A percentile compares a stretch with the other conserved stretches of the same genome.
phyloP scores from a whole-genome alignment of 1,140 invertebrate species.

The Brachionus angularis region DNA sequence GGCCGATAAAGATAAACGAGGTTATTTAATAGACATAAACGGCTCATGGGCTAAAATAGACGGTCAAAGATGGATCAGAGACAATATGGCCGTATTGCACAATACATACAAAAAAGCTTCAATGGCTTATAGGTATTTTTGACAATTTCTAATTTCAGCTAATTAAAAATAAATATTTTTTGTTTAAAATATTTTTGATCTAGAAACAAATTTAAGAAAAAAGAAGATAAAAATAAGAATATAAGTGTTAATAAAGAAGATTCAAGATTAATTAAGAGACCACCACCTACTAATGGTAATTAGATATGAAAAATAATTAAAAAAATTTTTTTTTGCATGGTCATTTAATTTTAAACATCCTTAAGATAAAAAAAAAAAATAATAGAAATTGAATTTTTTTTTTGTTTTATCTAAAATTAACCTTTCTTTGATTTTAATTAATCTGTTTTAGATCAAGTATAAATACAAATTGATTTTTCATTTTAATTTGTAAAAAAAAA shows the following conservation, averaged over 20 bases:
- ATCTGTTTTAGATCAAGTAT: no score
- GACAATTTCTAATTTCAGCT: not conserved
- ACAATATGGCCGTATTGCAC: slow-evolving; percentile 36
- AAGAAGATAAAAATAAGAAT: slow-evolving; percentile 31
- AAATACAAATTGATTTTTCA: no score
- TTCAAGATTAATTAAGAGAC: slow-evolving; percentile 6
- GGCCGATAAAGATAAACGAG: slow-evolving; percentile 35
- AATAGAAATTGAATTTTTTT: no score
- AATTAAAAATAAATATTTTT: not conserved
- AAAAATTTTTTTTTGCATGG: no score
- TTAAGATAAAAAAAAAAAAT: no score
- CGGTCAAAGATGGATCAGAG: slow-evolving; percentile 35
- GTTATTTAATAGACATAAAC: slow-evolving; percentile 44
- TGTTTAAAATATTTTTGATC: not conserved
- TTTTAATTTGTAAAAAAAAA: no score
- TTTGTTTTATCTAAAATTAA: no score
- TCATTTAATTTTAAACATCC: no score
- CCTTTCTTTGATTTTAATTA: no score
- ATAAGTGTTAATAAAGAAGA: not conserved
- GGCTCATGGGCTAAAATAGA: slow-evolving; percentile 44
- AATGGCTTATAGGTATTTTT: slow-evolving; percentile 14
- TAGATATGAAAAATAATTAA: not conserved
- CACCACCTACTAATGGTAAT: slow-evolving; percentile 18
- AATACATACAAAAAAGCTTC: slow-evolving; percentile 42
- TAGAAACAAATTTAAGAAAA: slow-evolving; percentile 37